phyloP scores from a whole-genome alignment of 2,797 vertebrate genomes.

The Sebastes hubbsi region DNA sequence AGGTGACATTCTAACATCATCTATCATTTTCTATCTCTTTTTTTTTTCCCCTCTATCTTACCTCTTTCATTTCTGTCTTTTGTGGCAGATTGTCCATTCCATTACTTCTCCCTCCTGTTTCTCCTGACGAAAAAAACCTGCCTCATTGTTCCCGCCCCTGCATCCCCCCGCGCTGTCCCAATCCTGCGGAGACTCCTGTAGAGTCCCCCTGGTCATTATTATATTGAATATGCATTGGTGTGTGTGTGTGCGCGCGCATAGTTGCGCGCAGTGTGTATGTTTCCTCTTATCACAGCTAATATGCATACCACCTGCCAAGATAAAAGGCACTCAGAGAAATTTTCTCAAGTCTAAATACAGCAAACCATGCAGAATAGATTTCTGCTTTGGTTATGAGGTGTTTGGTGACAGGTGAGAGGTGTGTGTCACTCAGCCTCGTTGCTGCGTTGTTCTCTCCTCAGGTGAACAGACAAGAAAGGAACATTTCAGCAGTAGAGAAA shows the following conservation, averaged over 20 bases:
- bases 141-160: slow-evolving; percentile 43
- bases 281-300: slow-evolving; percentile 63
- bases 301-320: slow-evolving; percentile 71
- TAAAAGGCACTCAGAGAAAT: slow-evolving; percentile 61
- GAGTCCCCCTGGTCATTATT: slow-evolving; percentile 71
- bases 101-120: slow-evolving; percentile 35
- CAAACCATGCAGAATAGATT: slow-evolving; percentile 40
- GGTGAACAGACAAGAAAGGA: slow-evolving; percentile 22
- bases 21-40: slow-evolving; percentile 70
- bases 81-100: slow-evolving; percentile 49
- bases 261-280: slow-evolving; percentile 16
- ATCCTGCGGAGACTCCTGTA: slow-evolving; percentile 81
- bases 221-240: slow-evolving; percentile 51
- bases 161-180: slow-evolving; percentile 63
- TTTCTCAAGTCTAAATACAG: slow-evolving; percentile 62
- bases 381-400: slow-evolving; percentile 28
- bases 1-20: slow-evolving; percentile 85
- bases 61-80: slow-evolving; percentile 47
- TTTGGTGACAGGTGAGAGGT: slow-evolving; percentile 48
- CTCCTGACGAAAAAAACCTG: slow-evolving; percentile 58
- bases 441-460: slow-evolving; percentile 22
- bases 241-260: neutral
- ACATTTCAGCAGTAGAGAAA: neutral
- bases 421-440: slow-evolving; percentile 25
- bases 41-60: slow-evolving; percentile 43